Base-by-base conservation (phyloP, 2,888 invertebrate species). In the Drosophila atripex region DNA sequence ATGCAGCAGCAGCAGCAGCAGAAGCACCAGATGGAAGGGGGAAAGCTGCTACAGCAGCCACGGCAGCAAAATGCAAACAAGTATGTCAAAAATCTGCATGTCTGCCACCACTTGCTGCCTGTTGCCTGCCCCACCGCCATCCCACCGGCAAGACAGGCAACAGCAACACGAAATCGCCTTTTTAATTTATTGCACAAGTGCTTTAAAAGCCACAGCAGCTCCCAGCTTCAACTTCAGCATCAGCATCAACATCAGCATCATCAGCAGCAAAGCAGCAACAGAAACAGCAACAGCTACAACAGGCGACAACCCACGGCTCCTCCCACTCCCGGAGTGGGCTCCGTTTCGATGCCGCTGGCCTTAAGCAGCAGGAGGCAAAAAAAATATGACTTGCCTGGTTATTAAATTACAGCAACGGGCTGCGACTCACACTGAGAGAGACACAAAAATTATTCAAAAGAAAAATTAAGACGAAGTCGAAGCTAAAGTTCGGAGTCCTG, bases 11-110 rank as follows among this genome's bases (percentile, higher is more conserved):
- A 58, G 61, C 78, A 66, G 50, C 43, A 63, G 61, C 8, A 60
- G 38, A 38, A 38, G 66, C 75, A 58, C 71, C 66, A 60, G 74
- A 46, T 38, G 57, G 49, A 46, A 73, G 68, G 60, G 50, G 47
- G 47, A 57, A 49, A 53, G 59, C 82, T 55, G 80, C 65, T 63
- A 60, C 69, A 52, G 63, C 55, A 61, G 78, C 79, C 65, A 77
- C 80, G 79, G 88, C 88, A 84, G 88, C 84, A 86, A 88, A 83
- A 85, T 88, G 84, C 88, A 85, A 85, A 85, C 86, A 85, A 85
- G 84, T 85, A 85, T 85, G 84, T 85, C 84, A 85, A 88, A 85
- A 85, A 88, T 85, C 88, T 84, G 84, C 88, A 88, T 85, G 84
- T 85, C 84, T 84, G 86, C 84, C 86, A 80, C 86, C 84, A 84